phyloP scores from a whole-genome alignment of 53 echinoderm and acorn worm species.

The Astropecten irregularis region DNA sequence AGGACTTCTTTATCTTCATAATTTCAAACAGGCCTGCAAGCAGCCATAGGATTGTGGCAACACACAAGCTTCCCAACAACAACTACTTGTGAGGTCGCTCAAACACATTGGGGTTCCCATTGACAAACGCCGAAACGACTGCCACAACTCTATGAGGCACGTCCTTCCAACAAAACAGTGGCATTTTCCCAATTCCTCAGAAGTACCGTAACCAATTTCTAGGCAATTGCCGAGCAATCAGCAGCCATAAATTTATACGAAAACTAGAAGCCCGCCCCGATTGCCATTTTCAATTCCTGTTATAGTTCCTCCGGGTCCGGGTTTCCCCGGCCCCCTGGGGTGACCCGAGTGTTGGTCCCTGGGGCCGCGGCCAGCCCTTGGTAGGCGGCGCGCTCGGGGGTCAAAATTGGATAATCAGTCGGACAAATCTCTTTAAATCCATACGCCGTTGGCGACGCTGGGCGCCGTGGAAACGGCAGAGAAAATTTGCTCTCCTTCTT shows the following conservation, averaged over 20 bases:
- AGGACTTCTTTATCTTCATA: no score
- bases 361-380: neutral
- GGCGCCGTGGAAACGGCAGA: neutral
- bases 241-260: conserved; percentile 4
- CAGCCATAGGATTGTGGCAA: no score
- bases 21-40: no score
- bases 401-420: conserved; percentile 25
- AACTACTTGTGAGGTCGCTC: no score
- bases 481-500: neutral
- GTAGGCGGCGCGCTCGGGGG: neutral
- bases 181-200: conserved; percentile 16
- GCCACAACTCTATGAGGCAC: neutral
- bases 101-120: no score
- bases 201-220: conserved; percentile 19
- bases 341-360: neutral
- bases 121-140: neutral
- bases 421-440: conserved; percentile 19
- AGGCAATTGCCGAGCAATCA: conserved; percentile 24
- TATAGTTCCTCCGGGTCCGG: no score
- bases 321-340: no score
- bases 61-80: no score
- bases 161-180: conserved; percentile 17
- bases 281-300: no score
- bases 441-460: conserved; percentile 12
- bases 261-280: no score